phyloP scores from a whole-genome alignment of 1,140 invertebrate species.

The Tetramorium parvispinum region DNA sequence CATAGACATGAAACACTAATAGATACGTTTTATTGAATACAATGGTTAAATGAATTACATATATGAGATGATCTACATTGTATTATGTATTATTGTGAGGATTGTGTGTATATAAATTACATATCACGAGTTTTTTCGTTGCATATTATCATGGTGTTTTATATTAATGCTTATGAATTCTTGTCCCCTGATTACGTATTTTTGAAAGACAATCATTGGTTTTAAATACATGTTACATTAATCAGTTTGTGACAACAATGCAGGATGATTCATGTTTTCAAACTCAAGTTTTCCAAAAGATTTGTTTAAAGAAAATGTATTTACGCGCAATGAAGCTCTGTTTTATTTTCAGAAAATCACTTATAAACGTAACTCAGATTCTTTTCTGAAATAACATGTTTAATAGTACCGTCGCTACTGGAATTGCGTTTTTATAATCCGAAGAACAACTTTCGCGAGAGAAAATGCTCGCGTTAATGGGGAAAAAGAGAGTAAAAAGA shows the following conservation, averaged over 20 bases:
- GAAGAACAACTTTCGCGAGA: conserved; percentile 46
- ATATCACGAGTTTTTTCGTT: background rate
- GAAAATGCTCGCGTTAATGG: conserved; percentile 58
- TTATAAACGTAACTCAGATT: conserved; percentile 42
- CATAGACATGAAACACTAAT: background rate
- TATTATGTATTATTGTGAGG: too few species aligned
- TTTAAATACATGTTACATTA: background rate
- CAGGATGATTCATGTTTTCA: background rate
- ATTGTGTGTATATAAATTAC: background rate
- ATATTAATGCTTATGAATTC: background rate
- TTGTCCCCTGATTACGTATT: background rate
- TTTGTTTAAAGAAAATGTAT: background rate
- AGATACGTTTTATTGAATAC: background rate
- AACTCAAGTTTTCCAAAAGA: conserved; percentile 2
- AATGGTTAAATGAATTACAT: background rate
- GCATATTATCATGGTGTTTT: background rate
- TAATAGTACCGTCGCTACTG: conserved; percentile 31
- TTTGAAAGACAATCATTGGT: background rate
- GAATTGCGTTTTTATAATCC: conserved; percentile 60
- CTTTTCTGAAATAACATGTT: conserved; percentile 34
- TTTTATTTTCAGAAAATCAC: conserved; percentile 26
- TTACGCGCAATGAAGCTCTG: background rate
- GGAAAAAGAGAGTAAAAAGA: conserved; percentile 33
- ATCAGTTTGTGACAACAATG: background rate
- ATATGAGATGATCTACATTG: too few species aligned